These are phyloP conservation scores for Euplexia lucipara DNA, from an alignment of 2,888 invertebrate genomes.

Conservation along the genomic window DNA sequence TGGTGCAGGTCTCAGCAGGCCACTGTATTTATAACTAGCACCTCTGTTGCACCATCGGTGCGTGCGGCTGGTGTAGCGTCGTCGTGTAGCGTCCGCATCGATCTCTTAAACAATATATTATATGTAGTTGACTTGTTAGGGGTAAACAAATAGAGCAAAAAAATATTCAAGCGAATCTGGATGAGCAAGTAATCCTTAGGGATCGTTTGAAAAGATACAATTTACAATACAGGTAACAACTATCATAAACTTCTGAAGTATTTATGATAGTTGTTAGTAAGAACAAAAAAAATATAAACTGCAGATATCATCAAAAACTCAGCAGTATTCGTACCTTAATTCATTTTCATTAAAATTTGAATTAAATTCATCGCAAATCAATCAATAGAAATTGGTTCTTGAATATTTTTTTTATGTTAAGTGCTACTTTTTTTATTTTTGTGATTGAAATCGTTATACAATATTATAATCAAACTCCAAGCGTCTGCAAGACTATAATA, in stretches of 20 bases:
- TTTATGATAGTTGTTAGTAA: too few relatives aligned
- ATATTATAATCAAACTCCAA: conserved; percentile 7
- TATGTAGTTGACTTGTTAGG: conserved; percentile 14
- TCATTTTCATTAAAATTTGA: too few relatives aligned
- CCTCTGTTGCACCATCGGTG: conserved; percentile 76
- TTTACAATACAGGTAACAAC: too few relatives aligned
- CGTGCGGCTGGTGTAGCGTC: conserved; percentile 44
- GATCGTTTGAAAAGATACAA: too few relatives aligned
- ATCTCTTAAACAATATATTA: conserved; percentile 10
- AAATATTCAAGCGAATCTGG: too few relatives aligned
- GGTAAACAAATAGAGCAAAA: neutral
- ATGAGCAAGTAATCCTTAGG: too few relatives aligned
- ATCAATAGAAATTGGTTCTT: conserved; percentile 33
- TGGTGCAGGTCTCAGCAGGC: conserved; percentile 69
- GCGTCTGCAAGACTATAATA: neutral
- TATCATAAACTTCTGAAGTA: too few relatives aligned
- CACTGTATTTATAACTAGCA: conserved; percentile 84
- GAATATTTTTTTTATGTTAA: conserved; percentile 37
- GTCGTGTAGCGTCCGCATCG: conserved; percentile 24
- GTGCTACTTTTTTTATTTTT: conserved; percentile 32
- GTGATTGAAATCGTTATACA: conserved; percentile 29
- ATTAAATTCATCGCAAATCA: conserved; percentile 3
- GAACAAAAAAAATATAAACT: too few relatives aligned
- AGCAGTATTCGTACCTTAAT: too few relatives aligned
- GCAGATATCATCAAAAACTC: too few relatives aligned